A percentile compares a stretch with the other conserved stretches of the same genome.
phyloP scores from a whole-genome alignment of 2,888 invertebrate species.

The Unio delphinus region DNA sequence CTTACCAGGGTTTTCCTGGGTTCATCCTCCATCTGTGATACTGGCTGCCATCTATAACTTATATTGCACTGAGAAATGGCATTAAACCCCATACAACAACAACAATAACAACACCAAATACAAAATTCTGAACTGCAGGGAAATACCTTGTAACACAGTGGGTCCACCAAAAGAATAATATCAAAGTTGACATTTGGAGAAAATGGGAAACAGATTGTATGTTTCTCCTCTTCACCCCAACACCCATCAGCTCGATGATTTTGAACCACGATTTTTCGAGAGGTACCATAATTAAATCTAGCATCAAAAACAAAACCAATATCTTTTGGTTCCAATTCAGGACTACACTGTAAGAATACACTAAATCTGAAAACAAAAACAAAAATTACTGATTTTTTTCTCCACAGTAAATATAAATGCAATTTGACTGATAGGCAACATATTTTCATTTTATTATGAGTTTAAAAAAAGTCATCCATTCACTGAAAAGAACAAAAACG shows the following conservation, averaged over 20 bases:
- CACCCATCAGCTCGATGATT: constrained; percentile 3
- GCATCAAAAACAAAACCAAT: constrained; percentile 8
- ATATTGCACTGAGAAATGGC: too few species aligned
- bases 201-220: constrained; percentile 5
- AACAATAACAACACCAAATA: too few species aligned
- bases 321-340: neutral
- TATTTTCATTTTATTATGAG: too few species aligned
- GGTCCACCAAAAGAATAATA: constrained; percentile 7
- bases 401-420: too few species aligned
- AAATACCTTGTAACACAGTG: constrained; percentile 8
- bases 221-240: constrained; percentile 7
- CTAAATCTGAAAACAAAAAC: constrained; percentile 9
- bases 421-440: too few species aligned
- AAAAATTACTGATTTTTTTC: neutral
- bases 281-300: neutral
- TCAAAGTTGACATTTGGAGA: constrained; percentile 5
- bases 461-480: too few species aligned
- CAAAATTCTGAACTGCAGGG: too few species aligned
- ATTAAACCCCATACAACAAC: too few species aligned
- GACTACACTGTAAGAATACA: constrained; percentile 3
- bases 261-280: neutral
- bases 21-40: too few species aligned
- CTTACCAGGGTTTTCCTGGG: too few species aligned
- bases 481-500: too few species aligned
- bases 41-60: too few species aligned